phyloP scores from a whole-genome alignment of 1,140 invertebrate species.

The Diorhabda carinulata region DNA sequence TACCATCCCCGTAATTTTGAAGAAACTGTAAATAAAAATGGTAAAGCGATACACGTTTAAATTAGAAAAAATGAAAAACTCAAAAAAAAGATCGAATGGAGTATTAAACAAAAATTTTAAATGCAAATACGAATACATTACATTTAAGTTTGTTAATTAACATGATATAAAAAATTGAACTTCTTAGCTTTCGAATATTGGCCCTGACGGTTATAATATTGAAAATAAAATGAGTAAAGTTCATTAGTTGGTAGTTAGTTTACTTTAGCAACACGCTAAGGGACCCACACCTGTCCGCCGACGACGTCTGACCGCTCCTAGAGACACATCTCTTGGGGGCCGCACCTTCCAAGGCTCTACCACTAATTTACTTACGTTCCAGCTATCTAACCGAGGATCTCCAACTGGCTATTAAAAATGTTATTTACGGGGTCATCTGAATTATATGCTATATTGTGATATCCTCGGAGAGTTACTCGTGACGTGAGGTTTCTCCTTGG shows the following conservation, averaged over 20 bases:
- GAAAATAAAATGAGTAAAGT: slow-evolving; percentile 39
- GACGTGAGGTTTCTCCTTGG: not conserved
- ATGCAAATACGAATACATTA: too few species aligned
- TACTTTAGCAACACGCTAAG: slow-evolving; percentile 45
- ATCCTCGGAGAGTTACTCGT: not conserved
- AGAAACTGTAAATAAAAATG: too few species aligned
- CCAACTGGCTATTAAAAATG: slow-evolving; percentile 27
- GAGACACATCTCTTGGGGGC: slow-evolving; percentile 43
- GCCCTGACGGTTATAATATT: slow-evolving; percentile 12
- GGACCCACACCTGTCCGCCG: slow-evolving; percentile 41
- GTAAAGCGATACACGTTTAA: too few species aligned
- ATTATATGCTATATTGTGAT: not conserved
- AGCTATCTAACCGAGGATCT: slow-evolving; percentile 23
- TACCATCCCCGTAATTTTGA: too few species aligned
- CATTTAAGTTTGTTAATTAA: too few species aligned
- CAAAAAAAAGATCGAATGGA: too few species aligned
- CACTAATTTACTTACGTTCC: slow-evolving; percentile 42
- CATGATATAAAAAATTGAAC: too few species aligned
- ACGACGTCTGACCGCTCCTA: slow-evolving; percentile 40
- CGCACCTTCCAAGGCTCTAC: slow-evolving; percentile 37
- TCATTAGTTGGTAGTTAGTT: slow-evolving; percentile 43
- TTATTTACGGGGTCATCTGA: slow-evolving; percentile 27
- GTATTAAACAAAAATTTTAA: too few species aligned
- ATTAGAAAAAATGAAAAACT: too few species aligned
- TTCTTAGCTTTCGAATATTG: too few species aligned